A percentile compares a stretch with the other conserved stretches of the same genome.
Conservation (phyloP, 2,113 vertebrate genomes). For the Brachyhypopomus occidentalis region DNA sequence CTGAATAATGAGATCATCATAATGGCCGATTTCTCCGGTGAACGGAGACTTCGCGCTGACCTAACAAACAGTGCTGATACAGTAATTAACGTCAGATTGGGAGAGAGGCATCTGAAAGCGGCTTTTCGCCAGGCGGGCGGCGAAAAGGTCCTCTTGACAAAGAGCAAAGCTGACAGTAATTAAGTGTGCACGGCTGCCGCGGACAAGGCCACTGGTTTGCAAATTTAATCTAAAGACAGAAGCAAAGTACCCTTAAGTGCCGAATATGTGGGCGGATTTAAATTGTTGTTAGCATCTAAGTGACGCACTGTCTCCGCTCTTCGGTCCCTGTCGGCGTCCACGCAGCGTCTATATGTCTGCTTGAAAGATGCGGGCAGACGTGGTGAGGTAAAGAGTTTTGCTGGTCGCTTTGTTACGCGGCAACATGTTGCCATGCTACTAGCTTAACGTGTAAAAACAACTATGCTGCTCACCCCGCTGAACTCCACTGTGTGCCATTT, state of each 20-base stretch:
- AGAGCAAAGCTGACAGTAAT: conserved; percentile 57
- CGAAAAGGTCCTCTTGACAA: conserved; percentile 50
- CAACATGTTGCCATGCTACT: background rate
- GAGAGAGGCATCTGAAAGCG: conserved; percentile 38
- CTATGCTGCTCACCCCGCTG: background rate
- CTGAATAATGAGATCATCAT: conserved; percentile 53
- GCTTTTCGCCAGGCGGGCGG: conserved; percentile 36
- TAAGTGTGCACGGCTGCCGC: conserved; percentile 46
- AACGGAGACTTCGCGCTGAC: conserved; percentile 38
- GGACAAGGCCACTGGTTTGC: conserved; percentile 45
- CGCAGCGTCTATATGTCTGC: background rate
- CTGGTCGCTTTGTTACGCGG: background rate
- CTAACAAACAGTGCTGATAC: conserved; percentile 53
- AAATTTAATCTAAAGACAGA: conserved; percentile 50
- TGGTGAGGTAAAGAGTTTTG: background rate
- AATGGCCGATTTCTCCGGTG: conserved; percentile 44
- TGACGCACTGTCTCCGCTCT: conserved; percentile 29
- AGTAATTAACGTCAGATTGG: conserved; percentile 55
- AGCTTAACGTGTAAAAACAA: background rate
- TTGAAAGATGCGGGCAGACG: background rate
- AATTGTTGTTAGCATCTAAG: conserved; percentile 25
- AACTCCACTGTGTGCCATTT: background rate
- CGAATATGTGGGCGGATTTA: conserved; percentile 36
- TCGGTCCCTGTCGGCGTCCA: conserved; percentile 21
- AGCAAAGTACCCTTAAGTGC: conserved; percentile 35